Evolutionary conservation across 1,140 invertebrate genomes (phyloP).

Genomic region (Drosophila lacteicornis): DNA sequence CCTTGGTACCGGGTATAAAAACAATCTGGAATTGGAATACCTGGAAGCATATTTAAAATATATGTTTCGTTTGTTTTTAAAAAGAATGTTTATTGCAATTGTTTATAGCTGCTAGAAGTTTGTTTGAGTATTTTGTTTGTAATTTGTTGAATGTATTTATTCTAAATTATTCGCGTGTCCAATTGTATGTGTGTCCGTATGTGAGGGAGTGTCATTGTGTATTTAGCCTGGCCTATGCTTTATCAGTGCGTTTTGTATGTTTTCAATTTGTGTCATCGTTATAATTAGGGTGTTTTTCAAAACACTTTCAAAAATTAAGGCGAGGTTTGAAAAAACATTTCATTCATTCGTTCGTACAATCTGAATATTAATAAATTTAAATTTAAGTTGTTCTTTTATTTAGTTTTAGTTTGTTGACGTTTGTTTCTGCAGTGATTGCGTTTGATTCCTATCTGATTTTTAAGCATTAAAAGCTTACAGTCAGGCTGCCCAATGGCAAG

Average conservation of each 20-base stretch:
- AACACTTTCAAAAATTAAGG: slow-evolving; percentile 68
- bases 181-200: slow-evolving; percentile 21
- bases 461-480: slow-evolving; percentile 67
- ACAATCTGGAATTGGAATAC: not conserved
- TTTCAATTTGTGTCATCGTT: slow-evolving; percentile 13
- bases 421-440: slow-evolving; percentile 61
- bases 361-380: slow-evolving; percentile 46
- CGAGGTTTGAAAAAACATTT: slow-evolving; percentile 65
- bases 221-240: slow-evolving; percentile 52
- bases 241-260: slow-evolving; percentile 53
- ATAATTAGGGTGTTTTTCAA: slow-evolving; percentile 44
- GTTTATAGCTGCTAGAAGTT: slow-evolving; percentile 63
- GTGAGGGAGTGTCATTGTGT: slow-evolving; percentile 37
- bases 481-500: slow-evolving; percentile 57
- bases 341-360: slow-evolving; percentile 48
- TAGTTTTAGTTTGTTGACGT: slow-evolving; percentile 13
- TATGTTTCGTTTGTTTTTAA: slow-evolving; percentile 37
- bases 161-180: slow-evolving; percentile 38
- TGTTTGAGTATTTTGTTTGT: slow-evolving; percentile 66
- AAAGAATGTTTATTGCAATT: slow-evolving; percentile 69
- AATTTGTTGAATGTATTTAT: slow-evolving; percentile 50
- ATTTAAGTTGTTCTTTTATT: slow-evolving; percentile 45
- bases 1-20: too few species aligned
- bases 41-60: not conserved
- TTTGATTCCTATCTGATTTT: slow-evolving; percentile 60